Conservation (phyloP, 2,113 vertebrate species). For the Apodemus speciosus region DNA sequence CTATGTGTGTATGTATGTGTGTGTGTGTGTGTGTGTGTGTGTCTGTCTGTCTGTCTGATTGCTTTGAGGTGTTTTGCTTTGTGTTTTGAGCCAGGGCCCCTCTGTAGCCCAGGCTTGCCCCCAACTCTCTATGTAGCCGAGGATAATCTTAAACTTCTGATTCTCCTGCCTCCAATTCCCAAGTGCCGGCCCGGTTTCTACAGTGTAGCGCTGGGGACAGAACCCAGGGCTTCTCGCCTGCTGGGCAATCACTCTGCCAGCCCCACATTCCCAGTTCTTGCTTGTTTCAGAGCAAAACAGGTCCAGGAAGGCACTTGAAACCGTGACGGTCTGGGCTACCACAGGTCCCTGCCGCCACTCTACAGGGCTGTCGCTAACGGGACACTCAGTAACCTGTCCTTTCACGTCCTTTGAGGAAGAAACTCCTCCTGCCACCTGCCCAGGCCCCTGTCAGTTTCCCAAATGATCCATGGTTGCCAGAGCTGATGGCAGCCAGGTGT, state of each 20-base stretch:
- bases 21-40: no score
- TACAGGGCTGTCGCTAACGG: neutral
- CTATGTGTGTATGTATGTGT: no score
- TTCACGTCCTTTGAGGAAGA: neutral
- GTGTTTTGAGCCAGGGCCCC: neutral
- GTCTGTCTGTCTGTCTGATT: neutral
- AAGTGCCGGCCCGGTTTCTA: neutral
- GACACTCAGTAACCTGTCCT: neutral
- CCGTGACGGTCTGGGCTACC: neutral
- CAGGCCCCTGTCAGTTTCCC: neutral
- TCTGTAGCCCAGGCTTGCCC: neutral
- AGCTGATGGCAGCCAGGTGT: neutral
- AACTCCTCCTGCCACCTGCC: rapidly evolving
- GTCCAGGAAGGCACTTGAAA: neutral
- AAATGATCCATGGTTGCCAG: neutral
- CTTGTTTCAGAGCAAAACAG: neutral
- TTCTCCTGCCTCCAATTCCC: neutral
- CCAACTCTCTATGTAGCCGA: neutral
- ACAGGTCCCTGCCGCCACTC: neutral
- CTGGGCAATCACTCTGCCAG: neutral
- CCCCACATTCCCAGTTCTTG: neutral
- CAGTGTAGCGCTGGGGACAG: no score
- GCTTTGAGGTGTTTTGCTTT: neutral
- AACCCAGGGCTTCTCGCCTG: neutral
- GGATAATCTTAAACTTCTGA: neutral